phyloP scores from a whole-genome alignment of 2,113 vertebrate species.

The Oxyura jamaicensis region DNA sequence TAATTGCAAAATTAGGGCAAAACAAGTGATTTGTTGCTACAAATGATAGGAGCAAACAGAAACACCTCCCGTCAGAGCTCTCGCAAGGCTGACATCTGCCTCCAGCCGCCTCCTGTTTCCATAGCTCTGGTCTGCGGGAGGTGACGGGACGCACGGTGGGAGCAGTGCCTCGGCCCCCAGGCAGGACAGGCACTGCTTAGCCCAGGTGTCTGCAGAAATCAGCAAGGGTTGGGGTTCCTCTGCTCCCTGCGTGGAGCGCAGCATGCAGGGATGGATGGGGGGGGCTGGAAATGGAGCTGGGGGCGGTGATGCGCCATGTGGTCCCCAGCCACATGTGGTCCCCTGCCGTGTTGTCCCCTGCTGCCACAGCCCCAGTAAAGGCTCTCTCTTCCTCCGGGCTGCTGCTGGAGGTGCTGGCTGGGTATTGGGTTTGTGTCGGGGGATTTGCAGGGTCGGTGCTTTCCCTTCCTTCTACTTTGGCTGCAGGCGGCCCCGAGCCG shows the following conservation, averaged over 20 bases:
- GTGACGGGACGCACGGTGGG: accelerated
- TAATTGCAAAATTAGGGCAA: background rate
- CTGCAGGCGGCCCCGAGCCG: background rate
- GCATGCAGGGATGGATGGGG: accelerated
- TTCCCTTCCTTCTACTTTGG: background rate
- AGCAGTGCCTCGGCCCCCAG: accelerated
- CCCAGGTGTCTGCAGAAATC: accelerated
- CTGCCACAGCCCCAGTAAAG: background rate
- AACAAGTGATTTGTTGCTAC: background rate
- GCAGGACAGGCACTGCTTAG: accelerated
- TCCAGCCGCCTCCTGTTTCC: background rate
- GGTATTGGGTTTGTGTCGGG: accelerated
- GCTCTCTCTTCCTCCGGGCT: background rate
- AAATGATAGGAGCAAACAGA: background rate
- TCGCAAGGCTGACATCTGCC: background rate
- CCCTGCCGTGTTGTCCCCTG: background rate
- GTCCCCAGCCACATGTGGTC: background rate
- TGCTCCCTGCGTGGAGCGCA: accelerated
- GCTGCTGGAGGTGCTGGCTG: background rate
- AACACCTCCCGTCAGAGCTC: background rate
- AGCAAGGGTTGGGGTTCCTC: background rate
- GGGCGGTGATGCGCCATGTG: background rate
- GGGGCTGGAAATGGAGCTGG: accelerated
- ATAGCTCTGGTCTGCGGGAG: background rate
- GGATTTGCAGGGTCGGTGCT: background rate